Percentiles rank a stretch among this genome's conserved stretches.
Evolutionary conservation across 1,140 invertebrate species (phyloP).

Genomic region (Drosophila busckii): DNA sequence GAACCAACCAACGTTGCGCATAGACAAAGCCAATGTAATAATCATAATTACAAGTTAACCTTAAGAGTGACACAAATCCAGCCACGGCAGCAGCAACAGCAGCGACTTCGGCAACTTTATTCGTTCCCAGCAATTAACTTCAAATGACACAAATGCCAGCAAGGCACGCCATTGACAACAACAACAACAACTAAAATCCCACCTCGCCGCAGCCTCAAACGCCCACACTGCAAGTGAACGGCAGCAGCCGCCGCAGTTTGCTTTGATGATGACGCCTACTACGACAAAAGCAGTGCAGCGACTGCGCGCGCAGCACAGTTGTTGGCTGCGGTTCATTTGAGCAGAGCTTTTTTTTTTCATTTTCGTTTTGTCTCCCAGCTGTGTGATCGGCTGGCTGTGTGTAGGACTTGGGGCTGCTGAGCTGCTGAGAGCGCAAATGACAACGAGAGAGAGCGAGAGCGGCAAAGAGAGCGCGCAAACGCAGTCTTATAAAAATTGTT

Average conservation of each 20-base stretch:
- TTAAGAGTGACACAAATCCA: slow-evolving; percentile 76
- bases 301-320: slow-evolving; percentile 18
- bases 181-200: slow-evolving; percentile 5
- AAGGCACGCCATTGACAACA: slow-evolving; percentile 55
- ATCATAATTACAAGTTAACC: slow-evolving; percentile 76
- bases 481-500: slow-evolving; percentile 53
- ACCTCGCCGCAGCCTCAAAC: slow-evolving; percentile 21
- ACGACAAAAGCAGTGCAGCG: slow-evolving; percentile 38
- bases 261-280: slow-evolving; percentile 71
- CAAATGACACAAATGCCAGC: slow-evolving; percentile 76
- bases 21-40: slow-evolving; percentile 49
- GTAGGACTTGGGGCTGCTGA: slow-evolving; percentile 43
- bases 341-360: slow-evolving; percentile 41
- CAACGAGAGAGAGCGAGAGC: slow-evolving; percentile 2
- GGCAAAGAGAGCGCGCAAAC: slow-evolving; percentile 3
- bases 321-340: slow-evolving; percentile 68
- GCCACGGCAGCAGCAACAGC: slow-evolving; percentile 34
- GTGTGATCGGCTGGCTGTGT: slow-evolving; percentile 50
- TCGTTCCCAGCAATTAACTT: slow-evolving; percentile 76
- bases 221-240: slow-evolving; percentile 73
- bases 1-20: slow-evolving; percentile 40
- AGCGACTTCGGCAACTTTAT: slow-evolving; percentile 33
- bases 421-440: background rate
- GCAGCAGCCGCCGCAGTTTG: no score
- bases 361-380: no score